These are phyloP conservation scores for Dynastes grantii DNA, from an alignment of 2,888 invertebrate genomes.

Conservation along the genomic window DNA sequence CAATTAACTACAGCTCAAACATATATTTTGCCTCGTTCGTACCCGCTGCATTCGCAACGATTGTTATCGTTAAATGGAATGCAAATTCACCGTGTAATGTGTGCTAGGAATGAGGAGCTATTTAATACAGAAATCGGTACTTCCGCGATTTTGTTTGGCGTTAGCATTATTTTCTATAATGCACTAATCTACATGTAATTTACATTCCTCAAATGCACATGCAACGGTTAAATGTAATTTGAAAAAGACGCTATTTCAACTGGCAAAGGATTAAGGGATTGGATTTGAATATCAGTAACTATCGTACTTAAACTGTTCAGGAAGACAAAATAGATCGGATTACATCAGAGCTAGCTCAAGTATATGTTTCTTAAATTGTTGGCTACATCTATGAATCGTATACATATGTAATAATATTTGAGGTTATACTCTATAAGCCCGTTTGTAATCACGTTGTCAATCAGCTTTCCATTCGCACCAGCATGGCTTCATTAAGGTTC, in stretches of 20 bases:
- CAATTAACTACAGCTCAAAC: slow-evolving; percentile 41
- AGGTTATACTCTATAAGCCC: too few relatives aligned
- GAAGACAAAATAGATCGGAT: slow-evolving; percentile 2
- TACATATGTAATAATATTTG: too few relatives aligned
- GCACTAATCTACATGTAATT: not conserved
- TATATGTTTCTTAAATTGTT: too few relatives aligned
- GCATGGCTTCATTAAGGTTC: too few relatives aligned
- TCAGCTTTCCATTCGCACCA: too few relatives aligned
- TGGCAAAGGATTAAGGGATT: too few relatives aligned
- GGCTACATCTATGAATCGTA: too few relatives aligned
- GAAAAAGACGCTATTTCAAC: not conserved
- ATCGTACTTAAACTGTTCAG: too few relatives aligned
- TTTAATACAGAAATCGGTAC: not conserved
- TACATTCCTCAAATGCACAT: not conserved
- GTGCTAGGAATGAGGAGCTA: not conserved
- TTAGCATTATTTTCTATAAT: slow-evolving; percentile 18
- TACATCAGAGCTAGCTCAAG: not conserved
- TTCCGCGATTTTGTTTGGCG: slow-evolving; percentile 8
- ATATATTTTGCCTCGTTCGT: slow-evolving; percentile 28
- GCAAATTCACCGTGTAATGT: slow-evolving; percentile 21
- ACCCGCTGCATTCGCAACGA: slow-evolving; percentile 20
- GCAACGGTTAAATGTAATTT: not conserved
- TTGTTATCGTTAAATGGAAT: slow-evolving; percentile 38
- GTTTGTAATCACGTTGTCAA: too few relatives aligned
- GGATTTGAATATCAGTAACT: too few relatives aligned